Conservation (phyloP, 1,140 invertebrate genomes). For the Uloborus diversus region DNA sequence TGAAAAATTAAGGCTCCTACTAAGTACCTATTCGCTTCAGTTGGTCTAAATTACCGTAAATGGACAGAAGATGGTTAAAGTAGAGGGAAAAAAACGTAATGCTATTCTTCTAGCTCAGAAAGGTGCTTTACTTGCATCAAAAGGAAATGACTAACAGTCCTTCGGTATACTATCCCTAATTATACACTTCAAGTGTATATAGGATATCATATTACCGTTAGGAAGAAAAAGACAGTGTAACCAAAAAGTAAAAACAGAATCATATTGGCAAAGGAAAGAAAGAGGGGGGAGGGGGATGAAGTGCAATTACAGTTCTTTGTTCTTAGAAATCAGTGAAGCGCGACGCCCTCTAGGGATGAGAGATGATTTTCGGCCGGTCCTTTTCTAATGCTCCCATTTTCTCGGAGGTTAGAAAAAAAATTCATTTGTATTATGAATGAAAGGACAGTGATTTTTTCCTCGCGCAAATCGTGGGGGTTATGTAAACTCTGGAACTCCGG, state of each 20-base stretch:
- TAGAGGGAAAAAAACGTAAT: not conserved
- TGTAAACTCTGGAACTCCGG: too few species aligned
- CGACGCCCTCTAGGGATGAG: not conserved
- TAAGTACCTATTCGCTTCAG: too few species aligned
- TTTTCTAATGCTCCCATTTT: conserved; percentile 30
- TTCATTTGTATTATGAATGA: conserved; percentile 4
- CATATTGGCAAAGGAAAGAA: not conserved
- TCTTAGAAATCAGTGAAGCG: conserved; percentile 23
- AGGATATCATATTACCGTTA: conserved; percentile 29
- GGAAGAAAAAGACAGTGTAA: conserved; percentile 1
- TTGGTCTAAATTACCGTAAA: too few species aligned
- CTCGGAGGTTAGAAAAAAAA: not conserved
- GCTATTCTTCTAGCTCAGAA: not conserved
- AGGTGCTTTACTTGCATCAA: conserved; percentile 6
- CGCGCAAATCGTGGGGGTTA: too few species aligned
- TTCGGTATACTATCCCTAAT: not conserved
- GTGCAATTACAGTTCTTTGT: conserved; percentile 41
- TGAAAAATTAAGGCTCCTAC: too few species aligned
- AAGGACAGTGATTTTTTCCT: not conserved
- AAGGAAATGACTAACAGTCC: conserved; percentile 2
- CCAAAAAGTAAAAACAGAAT: conserved; percentile 6
- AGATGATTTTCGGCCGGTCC: conserved; percentile 20
- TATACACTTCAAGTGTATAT: not conserved
- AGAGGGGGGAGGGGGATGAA: not conserved
- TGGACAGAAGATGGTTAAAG: too few species aligned